Conservation (phyloP, 2,797 vertebrate species). For the Scyliorhinus canicula region DNA sequence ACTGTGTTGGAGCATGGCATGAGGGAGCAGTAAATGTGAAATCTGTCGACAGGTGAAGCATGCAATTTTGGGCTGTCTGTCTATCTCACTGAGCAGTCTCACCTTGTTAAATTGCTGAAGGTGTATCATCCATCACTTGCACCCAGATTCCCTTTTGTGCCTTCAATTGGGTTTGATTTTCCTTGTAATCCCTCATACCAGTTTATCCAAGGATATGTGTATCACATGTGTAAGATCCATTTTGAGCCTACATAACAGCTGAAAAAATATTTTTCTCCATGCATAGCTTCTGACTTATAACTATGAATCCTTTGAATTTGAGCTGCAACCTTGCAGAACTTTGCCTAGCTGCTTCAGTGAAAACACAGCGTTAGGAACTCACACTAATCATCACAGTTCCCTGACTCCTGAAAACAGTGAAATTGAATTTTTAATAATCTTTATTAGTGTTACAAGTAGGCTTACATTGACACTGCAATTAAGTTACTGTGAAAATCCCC, state of each 20-base stretch:
- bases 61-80: neutral
- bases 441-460: no score
- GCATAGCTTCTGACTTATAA: neutral
- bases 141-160: neutral
- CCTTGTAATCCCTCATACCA: neutral
- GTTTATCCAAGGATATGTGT: neutral
- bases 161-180: neutral
- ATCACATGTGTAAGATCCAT: neutral
- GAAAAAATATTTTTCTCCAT: neutral
- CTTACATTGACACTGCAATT: no score
- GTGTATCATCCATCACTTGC: neutral
- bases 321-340: neutral
- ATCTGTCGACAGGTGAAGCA: neutral
- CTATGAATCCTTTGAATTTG: neutral
- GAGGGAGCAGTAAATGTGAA: neutral
- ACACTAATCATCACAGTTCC: neutral
- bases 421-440: no score
- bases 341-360: neutral
- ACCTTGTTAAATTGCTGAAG: neutral
- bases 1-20: neutral
- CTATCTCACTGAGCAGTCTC: neutral
- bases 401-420: neutral
- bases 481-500: no score
- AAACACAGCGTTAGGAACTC: neutral
- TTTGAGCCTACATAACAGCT: neutral